Conservation (phyloP, 23 tunicate genomes). For the Styela clava region DNA sequence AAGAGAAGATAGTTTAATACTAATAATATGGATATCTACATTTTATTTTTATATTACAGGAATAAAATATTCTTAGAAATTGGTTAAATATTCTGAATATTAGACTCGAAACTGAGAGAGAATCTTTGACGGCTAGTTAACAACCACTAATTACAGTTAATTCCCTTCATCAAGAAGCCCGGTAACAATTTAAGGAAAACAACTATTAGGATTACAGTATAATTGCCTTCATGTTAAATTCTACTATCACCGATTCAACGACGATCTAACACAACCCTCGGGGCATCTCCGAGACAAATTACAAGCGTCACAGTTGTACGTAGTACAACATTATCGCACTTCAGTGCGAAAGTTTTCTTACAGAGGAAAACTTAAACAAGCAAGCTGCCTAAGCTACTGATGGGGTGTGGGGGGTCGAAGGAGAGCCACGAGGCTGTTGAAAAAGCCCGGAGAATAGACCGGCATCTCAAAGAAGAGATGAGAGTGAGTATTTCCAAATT, state of each 20-base stretch:
- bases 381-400: constrained; percentile 51
- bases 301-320: neutral
- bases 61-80: no score
- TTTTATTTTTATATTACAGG: no score
- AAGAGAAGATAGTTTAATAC: no score
- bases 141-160: neutral
- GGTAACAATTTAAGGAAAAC: neutral
- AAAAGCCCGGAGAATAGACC: constrained; percentile 57
- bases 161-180: neutral
- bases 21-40: no score
- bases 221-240: neutral
- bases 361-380: constrained; percentile 2
- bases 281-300: neutral
- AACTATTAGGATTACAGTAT: neutral
- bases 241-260: neutral
- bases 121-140: neutral
- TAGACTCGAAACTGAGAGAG: neutral
- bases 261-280: neutral
- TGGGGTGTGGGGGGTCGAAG: constrained; percentile 79
- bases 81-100: no score
- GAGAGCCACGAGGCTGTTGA: constrained; percentile 61
- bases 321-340: neutral
- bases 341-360: neutral
- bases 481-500: constrained; percentile 67
- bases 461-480: constrained; percentile 55